A percentile compares a stretch with the other conserved stretches of the same genome.
Evolutionary conservation across 2,113 vertebrate species (phyloP).

Genomic region (Reinhardtius hippoglossoides): DNA sequence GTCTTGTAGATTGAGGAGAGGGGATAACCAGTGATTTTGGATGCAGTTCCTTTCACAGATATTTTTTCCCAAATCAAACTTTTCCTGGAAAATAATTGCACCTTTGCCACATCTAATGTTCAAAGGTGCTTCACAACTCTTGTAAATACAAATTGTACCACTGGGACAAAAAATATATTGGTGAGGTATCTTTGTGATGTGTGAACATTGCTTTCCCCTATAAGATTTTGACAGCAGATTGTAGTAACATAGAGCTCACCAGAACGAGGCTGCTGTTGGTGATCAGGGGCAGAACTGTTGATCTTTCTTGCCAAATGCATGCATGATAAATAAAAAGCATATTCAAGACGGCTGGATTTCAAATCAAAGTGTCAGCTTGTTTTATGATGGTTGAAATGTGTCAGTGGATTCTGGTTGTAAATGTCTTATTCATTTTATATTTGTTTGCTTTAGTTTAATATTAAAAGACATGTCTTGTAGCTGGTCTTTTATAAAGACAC

Average conservation of each 20-base stretch:
- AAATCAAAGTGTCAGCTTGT: neutral
- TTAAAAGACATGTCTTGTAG: too few species aligned
- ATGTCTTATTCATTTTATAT: too few species aligned
- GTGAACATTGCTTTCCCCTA: too few species aligned
- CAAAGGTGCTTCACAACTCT: too few species aligned
- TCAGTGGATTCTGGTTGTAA: too few species aligned
- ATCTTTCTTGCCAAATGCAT: neutral
- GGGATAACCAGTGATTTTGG: neutral
- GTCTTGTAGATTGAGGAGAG: neutral
- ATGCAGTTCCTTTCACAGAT: neutral
- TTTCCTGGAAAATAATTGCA: neutral
- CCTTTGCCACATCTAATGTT: neutral
- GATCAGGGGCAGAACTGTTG: neutral
- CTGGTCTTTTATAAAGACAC: too few species aligned
- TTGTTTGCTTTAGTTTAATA: too few species aligned
- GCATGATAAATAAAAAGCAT: neutral
- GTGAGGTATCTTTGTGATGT: too few species aligned
- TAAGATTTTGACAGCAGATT: neutral
- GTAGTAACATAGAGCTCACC: too few species aligned
- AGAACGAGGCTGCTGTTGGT: neutral
- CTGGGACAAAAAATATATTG: too few species aligned
- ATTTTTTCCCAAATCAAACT: neutral
- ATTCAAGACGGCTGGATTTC: neutral
- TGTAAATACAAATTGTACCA: too few species aligned
- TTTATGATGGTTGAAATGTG: neutral